phyloP scores from a whole-genome alignment of 2,113 vertebrate species.

The Promerops cafer region DNA sequence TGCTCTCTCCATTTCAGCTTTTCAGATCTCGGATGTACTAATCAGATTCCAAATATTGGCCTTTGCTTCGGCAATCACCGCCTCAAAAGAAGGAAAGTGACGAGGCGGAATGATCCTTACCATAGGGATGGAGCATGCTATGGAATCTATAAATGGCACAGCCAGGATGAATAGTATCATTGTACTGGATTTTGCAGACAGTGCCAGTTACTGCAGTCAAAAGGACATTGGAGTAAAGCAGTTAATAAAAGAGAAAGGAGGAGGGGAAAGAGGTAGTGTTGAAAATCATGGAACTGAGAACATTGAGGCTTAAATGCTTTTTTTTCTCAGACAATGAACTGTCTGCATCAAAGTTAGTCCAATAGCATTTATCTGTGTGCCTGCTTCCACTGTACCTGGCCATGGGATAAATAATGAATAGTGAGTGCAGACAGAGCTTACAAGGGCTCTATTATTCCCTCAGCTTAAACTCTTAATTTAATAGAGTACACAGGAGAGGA shows the following conservation, averaged over 20 bases:
- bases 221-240: slow-evolving; percentile 26
- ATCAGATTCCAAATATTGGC: slow-evolving; percentile 25
- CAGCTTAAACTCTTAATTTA: slow-evolving; percentile 6
- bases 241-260: slow-evolving; percentile 46
- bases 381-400: slow-evolving; percentile 11
- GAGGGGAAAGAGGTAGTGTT: not conserved
- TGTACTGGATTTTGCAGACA: slow-evolving; percentile 44
- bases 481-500: slow-evolving; percentile 1
- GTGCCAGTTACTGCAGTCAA: slow-evolving; percentile 28
- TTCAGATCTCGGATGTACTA: not conserved
- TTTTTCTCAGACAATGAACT: slow-evolving; percentile 46
- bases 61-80: slow-evolving; percentile 49
- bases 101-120: slow-evolving; percentile 61
- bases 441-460: slow-evolving; percentile 19
- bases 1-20: not conserved
- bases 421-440: slow-evolving; percentile 13
- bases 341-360: slow-evolving; percentile 36
- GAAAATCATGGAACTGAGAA: slow-evolving; percentile 55
- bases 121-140: slow-evolving; percentile 26
- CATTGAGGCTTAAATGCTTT: slow-evolving; percentile 25
- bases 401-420: slow-evolving; percentile 53
- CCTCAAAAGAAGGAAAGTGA: slow-evolving; percentile 48
- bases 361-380: slow-evolving; percentile 24
- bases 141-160: slow-evolving; percentile 64
- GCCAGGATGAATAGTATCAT: slow-evolving; percentile 49